phyloP scores from a whole-genome alignment of 2,797 vertebrate species.

The Euphonia xanthogaster region DNA sequence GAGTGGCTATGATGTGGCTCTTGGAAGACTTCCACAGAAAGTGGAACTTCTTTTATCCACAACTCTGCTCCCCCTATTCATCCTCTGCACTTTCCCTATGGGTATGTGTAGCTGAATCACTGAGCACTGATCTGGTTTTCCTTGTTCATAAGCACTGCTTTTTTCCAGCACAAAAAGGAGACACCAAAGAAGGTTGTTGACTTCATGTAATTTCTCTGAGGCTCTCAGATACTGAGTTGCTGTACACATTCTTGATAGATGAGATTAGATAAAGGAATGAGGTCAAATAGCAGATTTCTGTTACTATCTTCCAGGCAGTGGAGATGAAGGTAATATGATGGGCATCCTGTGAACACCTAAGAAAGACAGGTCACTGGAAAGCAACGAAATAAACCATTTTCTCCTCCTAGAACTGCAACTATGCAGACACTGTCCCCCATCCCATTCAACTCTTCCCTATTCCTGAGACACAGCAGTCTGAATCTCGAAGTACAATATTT shows the following conservation, averaged over 20 bases:
- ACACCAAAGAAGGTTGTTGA: constrained; percentile 27
- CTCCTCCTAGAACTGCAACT: not conserved
- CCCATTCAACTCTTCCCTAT: not conserved
- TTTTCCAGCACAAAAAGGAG: constrained; percentile 12
- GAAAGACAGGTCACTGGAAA: constrained; percentile 28
- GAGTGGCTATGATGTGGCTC: constrained; percentile 23
- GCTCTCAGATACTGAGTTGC: not conserved
- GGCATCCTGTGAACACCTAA: constrained; percentile 39
- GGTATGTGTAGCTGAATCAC: not conserved
- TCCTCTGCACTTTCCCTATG: not conserved
- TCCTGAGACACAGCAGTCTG: not conserved
- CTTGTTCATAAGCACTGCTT: not conserved
- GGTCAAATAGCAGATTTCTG: constrained; percentile 63
- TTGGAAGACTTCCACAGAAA: constrained; percentile 47
- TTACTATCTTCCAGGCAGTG: constrained; percentile 58
- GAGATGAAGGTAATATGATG: constrained; percentile 47
- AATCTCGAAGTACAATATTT: not conserved
- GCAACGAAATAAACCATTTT: constrained; percentile 42
- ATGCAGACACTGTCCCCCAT: not conserved
- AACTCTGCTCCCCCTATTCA: not conserved
- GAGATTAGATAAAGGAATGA: constrained; percentile 60
- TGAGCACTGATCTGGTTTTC: not conserved
- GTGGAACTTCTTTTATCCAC: constrained; percentile 25
- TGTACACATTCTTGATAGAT: constrained; percentile 32
- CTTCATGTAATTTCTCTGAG: constrained; percentile 40